phyloP scores from a whole-genome alignment of 2,113 vertebrate genomes.

The Origma solitaria region DNA sequence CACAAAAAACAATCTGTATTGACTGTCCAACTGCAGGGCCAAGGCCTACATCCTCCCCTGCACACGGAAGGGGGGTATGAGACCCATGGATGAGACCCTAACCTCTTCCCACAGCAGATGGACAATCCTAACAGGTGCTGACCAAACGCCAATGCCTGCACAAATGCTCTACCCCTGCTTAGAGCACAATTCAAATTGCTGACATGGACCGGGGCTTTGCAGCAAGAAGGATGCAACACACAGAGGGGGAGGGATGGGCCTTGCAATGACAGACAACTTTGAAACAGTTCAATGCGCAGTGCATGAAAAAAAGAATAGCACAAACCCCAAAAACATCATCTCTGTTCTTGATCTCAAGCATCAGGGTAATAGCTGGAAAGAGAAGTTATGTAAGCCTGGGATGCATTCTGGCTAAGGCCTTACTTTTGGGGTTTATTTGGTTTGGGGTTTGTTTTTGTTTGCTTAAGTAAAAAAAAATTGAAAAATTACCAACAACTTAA shows the following conservation, averaged over 20 bases:
- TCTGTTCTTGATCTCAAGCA: neutral
- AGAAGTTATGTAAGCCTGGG: neutral
- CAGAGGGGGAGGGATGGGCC: neutral
- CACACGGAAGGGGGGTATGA: neutral
- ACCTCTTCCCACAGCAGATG: neutral
- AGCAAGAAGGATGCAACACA: neutral
- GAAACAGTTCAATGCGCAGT: neutral
- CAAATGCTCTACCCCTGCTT: neutral
- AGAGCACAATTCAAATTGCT: neutral
- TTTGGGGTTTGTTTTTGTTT: neutral
- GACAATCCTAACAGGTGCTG: neutral
- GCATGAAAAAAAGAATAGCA: neutral
- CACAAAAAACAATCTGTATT: neutral
- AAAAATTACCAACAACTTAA: neutral
- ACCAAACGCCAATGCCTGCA: neutral
- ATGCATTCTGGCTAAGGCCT: neutral
- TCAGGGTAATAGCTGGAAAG: neutral
- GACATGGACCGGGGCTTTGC: neutral
- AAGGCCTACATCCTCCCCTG: neutral
- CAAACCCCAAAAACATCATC: neutral
- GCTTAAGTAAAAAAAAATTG: neutral
- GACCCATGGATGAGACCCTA: neutral
- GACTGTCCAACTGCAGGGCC: neutral
- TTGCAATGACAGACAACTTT: neutral
- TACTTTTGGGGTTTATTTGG: neutral